These are phyloP conservation scores for Apteryx mantelli DNA, from an alignment of 2,113 vertebrate genomes.

Conservation along the genomic window DNA sequence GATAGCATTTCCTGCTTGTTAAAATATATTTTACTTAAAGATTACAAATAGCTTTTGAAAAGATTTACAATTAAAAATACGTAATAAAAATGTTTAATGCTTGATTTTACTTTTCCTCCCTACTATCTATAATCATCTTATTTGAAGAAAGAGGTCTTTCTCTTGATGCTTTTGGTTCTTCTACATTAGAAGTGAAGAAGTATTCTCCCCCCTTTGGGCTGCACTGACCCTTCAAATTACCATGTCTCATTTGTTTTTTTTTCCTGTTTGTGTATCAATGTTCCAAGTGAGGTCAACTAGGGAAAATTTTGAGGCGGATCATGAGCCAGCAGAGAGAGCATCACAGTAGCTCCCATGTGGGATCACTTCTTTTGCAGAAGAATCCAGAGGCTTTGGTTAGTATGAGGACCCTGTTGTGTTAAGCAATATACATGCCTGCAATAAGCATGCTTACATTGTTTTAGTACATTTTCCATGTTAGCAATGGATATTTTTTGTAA, in stretches of 20 bases:
- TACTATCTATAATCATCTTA: not conserved
- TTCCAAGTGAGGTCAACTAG: not conserved
- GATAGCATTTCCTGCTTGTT: not conserved
- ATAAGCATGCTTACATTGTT: constrained; percentile 56
- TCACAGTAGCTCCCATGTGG: constrained; percentile 37
- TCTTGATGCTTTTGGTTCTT: not conserved
- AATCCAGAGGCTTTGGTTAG: constrained; percentile 22
- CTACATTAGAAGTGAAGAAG: not conserved
- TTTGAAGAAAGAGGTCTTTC: not conserved
- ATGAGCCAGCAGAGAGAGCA: constrained; percentile 50
- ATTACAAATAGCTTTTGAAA: not conserved
- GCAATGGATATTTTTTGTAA: constrained; percentile 38
- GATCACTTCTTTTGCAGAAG: constrained; percentile 8
- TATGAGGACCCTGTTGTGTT: constrained; percentile 46
- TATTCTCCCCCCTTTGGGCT: not conserved
- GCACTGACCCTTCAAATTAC: not conserved
- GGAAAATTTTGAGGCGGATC: not conserved
- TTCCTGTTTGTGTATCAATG: not conserved
- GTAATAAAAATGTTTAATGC: not conserved
- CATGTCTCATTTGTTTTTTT: not conserved
- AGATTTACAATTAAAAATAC: not conserved
- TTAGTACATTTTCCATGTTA: constrained; percentile 49
- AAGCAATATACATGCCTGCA: constrained; percentile 41
- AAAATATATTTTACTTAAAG: not conserved
- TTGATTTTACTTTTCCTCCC: not conserved